Evolutionary conservation across 2,113 vertebrate species (phyloP).

Genomic region (Hipposideros armiger): DNA sequence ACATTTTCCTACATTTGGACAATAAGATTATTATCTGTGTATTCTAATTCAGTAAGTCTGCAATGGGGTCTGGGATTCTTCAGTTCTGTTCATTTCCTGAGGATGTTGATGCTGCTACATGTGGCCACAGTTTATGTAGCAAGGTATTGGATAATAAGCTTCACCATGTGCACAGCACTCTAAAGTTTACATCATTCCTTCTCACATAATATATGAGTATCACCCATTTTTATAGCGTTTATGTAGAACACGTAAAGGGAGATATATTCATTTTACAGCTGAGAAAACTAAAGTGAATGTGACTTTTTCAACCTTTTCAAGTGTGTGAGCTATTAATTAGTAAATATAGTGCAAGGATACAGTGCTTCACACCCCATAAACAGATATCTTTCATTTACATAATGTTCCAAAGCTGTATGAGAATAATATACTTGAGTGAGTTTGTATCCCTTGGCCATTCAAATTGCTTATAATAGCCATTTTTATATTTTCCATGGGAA

Average conservation of each 20-base stretch:
- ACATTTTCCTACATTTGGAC: neutral
- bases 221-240: neutral
- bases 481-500: neutral
- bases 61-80: neutral
- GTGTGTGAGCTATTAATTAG: neutral
- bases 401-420: neutral
- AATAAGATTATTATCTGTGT: neutral
- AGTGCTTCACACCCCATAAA: neutral
- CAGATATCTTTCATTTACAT: neutral
- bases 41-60: neutral
- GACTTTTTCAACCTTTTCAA: conserved; percentile 1
- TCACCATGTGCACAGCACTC: neutral
- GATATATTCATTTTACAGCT: neutral
- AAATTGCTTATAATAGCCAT: neutral
- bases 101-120: neutral
- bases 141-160: neutral
- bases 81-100: neutral
- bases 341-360: neutral
- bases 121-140: neutral
- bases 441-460: neutral
- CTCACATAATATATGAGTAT: neutral
- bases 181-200: neutral
- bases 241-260: neutral
- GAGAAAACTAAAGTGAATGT: neutral
- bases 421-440: neutral